A percentile compares a stretch with the other conserved stretches of the same genome.
Evolutionary conservation across 2,888 invertebrate genomes (phyloP).

Genomic region (Calliopum simillimum): DNA sequence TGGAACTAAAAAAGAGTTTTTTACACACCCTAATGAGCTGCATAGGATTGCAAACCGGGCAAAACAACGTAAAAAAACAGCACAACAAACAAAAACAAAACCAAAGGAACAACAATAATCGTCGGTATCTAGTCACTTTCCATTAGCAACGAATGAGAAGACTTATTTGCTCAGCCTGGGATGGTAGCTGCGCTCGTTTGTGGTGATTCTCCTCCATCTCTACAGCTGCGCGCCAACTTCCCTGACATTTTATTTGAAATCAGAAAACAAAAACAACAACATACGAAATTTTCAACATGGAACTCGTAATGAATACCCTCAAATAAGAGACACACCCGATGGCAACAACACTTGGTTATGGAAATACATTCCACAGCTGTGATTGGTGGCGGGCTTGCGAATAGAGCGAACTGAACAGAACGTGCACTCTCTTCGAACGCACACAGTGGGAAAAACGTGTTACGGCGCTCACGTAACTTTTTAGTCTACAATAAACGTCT

Average conservation of each 20-base stretch:
- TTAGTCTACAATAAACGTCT: slow-evolving; percentile 61
- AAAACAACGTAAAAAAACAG: slow-evolving; percentile 6
- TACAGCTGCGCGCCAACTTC: not conserved
- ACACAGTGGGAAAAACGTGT: slow-evolving; percentile 19
- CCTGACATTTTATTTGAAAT: slow-evolving; percentile 11
- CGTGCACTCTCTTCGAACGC: slow-evolving; percentile 49
- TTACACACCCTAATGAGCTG: no score
- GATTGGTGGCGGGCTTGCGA: slow-evolving; percentile 29
- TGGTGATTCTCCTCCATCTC: slow-evolving; percentile 33
- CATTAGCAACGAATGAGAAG: slow-evolving; percentile 57
- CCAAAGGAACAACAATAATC: slow-evolving; percentile 24
- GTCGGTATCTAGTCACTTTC: slow-evolving; percentile 52
- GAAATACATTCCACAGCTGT: slow-evolving; percentile 48
- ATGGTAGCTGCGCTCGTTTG: not conserved
- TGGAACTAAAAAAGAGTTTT: no score
- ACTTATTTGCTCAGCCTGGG: slow-evolving; percentile 24
- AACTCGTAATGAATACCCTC: not conserved
- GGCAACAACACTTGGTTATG: slow-evolving; percentile 18
- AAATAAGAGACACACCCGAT: slow-evolving; percentile 14
- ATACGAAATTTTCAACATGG: slow-evolving; percentile 24
- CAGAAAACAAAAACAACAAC: slow-evolving; percentile 34
- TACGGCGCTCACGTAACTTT: slow-evolving; percentile 31
- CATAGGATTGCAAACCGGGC: no score
- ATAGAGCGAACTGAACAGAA: slow-evolving; percentile 32
- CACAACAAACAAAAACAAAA: slow-evolving; percentile 16